phyloP scores from a whole-genome alignment of 1,140 invertebrate species.

The Solenopsis invicta region DNA sequence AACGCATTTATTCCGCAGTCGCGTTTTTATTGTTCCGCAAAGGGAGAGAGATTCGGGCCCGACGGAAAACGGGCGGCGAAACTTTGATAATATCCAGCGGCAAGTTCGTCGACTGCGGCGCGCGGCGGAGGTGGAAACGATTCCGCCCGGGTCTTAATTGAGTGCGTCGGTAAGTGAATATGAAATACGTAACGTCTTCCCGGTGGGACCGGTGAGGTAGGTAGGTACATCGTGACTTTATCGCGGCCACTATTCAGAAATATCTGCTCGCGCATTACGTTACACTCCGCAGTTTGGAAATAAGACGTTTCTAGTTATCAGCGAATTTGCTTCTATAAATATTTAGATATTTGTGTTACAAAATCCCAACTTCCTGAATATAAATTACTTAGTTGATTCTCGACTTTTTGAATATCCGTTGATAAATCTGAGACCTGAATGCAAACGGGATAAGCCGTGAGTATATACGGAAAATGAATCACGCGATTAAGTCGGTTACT shows the following conservation, averaged over 20 bases:
- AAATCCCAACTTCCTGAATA: not conserved
- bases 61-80: slow-evolving; percentile 66
- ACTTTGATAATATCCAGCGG: slow-evolving; percentile 81
- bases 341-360: not conserved
- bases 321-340: not conserved
- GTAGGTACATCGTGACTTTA: slow-evolving; percentile 9
- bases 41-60: not conserved
- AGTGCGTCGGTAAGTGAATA: slow-evolving; percentile 67
- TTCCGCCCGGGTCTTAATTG: slow-evolving; percentile 75
- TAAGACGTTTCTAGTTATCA: not conserved
- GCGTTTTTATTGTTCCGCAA: slow-evolving; percentile 76
- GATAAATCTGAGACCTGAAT: not conserved
- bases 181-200: slow-evolving; percentile 59
- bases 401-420: not conserved
- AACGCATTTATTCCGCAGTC: slow-evolving; percentile 76
- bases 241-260: not conserved
- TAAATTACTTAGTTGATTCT: not conserved
- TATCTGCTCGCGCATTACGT: not conserved
- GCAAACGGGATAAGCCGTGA: not conserved
- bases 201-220: too few relatives aligned
- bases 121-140: slow-evolving; percentile 32
- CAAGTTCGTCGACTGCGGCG: slow-evolving; percentile 63
- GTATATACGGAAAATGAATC: not conserved
- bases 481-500: slow-evolving; percentile 43
- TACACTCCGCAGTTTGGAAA: not conserved